A percentile compares a stretch with the other conserved stretches of the same genome.
These are phyloP conservation scores for Leptura quadrifasciata DNA, from an alignment of 2,888 invertebrate genomes.

Conservation along the genomic window DNA sequence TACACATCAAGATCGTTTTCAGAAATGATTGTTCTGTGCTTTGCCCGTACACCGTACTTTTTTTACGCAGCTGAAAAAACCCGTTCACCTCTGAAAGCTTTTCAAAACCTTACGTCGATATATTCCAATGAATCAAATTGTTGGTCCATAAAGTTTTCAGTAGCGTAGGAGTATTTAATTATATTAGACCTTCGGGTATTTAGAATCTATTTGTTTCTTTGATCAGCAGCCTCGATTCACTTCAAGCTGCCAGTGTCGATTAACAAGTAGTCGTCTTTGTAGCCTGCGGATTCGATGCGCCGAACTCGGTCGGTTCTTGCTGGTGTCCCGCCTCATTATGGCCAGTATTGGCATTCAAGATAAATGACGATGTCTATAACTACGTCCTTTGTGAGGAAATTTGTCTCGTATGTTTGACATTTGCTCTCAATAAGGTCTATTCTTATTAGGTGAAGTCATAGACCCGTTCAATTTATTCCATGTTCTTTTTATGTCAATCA, in stretches of 20 bases:
- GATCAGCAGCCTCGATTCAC: not conserved
- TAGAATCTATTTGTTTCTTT: not conserved
- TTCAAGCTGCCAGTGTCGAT: not conserved
- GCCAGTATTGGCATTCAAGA: not conserved
- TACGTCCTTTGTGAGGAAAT: not conserved
- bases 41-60: too few relatives aligned
- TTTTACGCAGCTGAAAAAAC: too few relatives aligned
- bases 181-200: not conserved
- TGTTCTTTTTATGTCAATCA: not conserved
- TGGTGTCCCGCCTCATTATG: not conserved
- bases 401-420: slow-evolving; percentile 13
- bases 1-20: too few relatives aligned
- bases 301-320: not conserved
- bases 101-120: not conserved
- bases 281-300: not conserved
- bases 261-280: not conserved
- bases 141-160: not conserved
- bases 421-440: not conserved
- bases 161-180: not conserved
- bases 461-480: not conserved
- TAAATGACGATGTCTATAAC: slow-evolving; percentile 9
- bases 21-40: too few relatives aligned
- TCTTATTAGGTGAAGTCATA: not conserved
- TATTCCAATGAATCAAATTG: not conserved
- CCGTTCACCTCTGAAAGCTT: not conserved